phyloP scores from a whole-genome alignment of 2,797 vertebrate species.

The Eutrigla gurnardus region DNA sequence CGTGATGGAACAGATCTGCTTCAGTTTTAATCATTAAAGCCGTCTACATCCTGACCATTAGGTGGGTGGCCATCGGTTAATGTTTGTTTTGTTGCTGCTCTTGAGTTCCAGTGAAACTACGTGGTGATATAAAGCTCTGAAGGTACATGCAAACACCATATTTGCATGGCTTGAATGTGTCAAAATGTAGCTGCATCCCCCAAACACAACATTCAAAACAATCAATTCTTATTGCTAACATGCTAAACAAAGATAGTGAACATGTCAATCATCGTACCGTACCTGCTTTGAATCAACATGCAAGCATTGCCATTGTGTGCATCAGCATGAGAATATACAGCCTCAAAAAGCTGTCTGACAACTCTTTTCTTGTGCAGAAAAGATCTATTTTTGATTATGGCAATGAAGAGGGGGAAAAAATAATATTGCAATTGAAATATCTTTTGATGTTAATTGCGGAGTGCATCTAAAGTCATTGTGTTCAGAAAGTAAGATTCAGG shows the following conservation, averaged over 20 bases:
- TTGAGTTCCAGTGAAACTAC: background rate
- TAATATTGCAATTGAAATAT: background rate
- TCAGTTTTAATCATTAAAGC: conserved; percentile 11
- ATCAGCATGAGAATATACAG: background rate
- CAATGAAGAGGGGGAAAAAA: background rate
- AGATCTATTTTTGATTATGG: background rate
- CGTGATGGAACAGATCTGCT: conserved; percentile 1
- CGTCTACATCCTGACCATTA: background rate
- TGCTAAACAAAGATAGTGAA: background rate
- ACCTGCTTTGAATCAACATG: background rate
- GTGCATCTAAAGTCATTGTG: conserved; percentile 31
- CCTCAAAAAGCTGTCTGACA: background rate
- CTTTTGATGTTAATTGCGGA: conserved; percentile 20
- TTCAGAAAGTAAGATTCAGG: conserved; percentile 49
- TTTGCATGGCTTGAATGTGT: background rate
- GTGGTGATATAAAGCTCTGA: background rate
- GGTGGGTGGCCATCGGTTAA: background rate
- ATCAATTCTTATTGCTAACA: background rate
- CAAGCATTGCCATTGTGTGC: background rate
- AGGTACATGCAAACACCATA: background rate
- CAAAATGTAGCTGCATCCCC: background rate
- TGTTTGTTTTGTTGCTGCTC: conserved; percentile 4
- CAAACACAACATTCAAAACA: background rate
- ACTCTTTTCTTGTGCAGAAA: background rate
- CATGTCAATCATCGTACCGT: background rate